Base-by-base conservation (phyloP, 2,797 vertebrate genomes). In the Manis crassicaudata region DNA sequence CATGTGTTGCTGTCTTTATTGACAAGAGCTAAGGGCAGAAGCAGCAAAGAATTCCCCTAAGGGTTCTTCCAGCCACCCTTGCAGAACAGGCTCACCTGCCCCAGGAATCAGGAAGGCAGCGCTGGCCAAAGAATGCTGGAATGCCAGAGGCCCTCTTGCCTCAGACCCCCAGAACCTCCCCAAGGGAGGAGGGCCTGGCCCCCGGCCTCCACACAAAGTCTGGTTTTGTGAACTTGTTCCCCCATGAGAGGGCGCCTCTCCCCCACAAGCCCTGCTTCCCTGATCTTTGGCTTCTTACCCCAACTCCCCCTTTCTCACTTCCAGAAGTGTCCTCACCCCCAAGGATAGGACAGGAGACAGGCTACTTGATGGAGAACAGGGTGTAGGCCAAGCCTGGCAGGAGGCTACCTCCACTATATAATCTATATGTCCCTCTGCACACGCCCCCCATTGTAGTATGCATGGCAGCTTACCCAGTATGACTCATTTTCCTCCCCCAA, bases 1-100 rank as follows among this genome's bases (percentile, higher is more conserved):
- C 79, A 10, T 4, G 21, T 68, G 70, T 84, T 43, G 54, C 75
- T 56, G 10, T 95, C 86, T 97, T 97, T 97, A 97, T 95, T 96
- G 91, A 91, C 50, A 52, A 58, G 77, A 77, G 43, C 60, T 70
- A 6, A 9, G 37, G 46, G 68, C 54, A 89, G 94, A 90, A 90
- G 90, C 56, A 70, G 85, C 43, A 18, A 62, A 85, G 56, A 58
- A 56, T 77, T 92, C 82, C 40, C 72, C 63, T 17, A 23, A 50
- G 2, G 43, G n/a, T 20, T 65, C 25, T 60, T 65, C 60, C 13
- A 54, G 35, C 32, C n/a, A 21, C 16, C 18, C 37, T 50, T 70
- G 43, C 0, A n/a, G 50, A 46, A 54, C 3, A 23, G 4, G 23
- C 27, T 27, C 80, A 18, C 17, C 58, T 67, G 17, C 3, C 8